Evolutionary conservation across 2,113 vertebrate species (phyloP), one percentile per base, ranked within the genome.

Genomic region (Rhagologus leucostigma): DNA sequence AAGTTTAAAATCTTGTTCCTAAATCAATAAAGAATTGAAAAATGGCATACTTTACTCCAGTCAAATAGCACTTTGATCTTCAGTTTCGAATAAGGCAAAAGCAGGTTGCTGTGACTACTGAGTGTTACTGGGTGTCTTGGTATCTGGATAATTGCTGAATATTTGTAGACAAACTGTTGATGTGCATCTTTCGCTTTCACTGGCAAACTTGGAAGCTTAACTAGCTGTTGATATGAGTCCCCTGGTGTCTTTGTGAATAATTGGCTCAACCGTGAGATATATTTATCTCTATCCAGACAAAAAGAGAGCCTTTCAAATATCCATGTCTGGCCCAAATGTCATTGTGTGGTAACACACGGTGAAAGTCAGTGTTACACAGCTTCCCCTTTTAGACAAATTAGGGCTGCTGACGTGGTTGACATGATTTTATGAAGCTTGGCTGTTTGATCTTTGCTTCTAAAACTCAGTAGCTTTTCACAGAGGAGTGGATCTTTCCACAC

Each of bases 131-230:
- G 92, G 77, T 93, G 56, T 84, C 68, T 95, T 63, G 77, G 18
- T 91, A 91, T 83, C 84, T 89, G 57, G 91, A 56, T 95, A 94
- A 96, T 96, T 92, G 85, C 83, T 79, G 93, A 87, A 64, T 97
- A 95, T 97, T 97, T 97, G 97, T 95, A 92, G 93, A 94, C 92
- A 96, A 96, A 93, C 81, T 90, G 84, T 35, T 87, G 70, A 95
- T 42, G 75, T 79, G 57, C 56, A 96, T 93, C 80, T 79, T 95
- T 67, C 1, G 1, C 78, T 81, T 80, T 70, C 83, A 30, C 83
- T 93, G 60, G 84, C 81, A 84, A 92, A 85, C 91, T 78, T 91
- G 68, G 84, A 91, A 93, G 52, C 59, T 68, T 82, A 74, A 79
- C 62, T 84, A 62, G 57, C 84, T 95, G 75, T 94, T 91, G 90